Percentiles rank a stretch among this genome's conserved stretches.
Evolutionary conservation across 2,888 invertebrate genomes (phyloP).

Genomic region (Protophormia terraenovae): DNA sequence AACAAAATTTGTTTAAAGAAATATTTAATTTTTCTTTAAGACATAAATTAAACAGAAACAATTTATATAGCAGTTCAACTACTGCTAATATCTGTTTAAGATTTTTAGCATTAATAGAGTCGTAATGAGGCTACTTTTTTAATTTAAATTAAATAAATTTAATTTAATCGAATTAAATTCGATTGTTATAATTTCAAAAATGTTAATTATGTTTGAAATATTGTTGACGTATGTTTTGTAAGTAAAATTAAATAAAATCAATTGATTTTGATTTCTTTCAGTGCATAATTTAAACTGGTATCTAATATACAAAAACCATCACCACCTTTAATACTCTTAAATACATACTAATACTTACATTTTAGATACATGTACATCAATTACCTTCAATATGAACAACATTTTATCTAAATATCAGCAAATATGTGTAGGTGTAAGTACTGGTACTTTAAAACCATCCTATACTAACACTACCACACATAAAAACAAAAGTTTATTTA

Average conservation of each 20-base stretch:
- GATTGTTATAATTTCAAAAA: too few relatives aligned
- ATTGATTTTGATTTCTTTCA: background rate
- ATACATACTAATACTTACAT: background rate
- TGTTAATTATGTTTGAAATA: too few relatives aligned
- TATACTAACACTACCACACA: background rate
- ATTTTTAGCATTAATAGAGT: too few relatives aligned
- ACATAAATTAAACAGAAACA: too few relatives aligned
- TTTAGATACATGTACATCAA: constrained; percentile 27
- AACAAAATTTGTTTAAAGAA: too few relatives aligned
- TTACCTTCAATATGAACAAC: constrained; percentile 33
- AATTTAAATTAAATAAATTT: too few relatives aligned
- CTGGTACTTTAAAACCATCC: background rate
- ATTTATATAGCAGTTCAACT: too few relatives aligned
- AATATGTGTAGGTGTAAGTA: background rate
- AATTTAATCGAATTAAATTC: too few relatives aligned
- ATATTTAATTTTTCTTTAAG: too few relatives aligned
- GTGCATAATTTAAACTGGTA: background rate
- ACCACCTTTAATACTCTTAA: background rate
- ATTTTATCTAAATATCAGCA: constrained; percentile 20
- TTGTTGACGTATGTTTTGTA: too few relatives aligned
- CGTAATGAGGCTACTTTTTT: too few relatives aligned
- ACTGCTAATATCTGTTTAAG: too few relatives aligned
- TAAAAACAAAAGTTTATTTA: background rate
- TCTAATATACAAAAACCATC: background rate
- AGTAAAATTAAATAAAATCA: background rate